Evolutionary conservation across 1,140 invertebrate genomes (phyloP).

Genomic region (Trichonephila inaurata): DNA sequence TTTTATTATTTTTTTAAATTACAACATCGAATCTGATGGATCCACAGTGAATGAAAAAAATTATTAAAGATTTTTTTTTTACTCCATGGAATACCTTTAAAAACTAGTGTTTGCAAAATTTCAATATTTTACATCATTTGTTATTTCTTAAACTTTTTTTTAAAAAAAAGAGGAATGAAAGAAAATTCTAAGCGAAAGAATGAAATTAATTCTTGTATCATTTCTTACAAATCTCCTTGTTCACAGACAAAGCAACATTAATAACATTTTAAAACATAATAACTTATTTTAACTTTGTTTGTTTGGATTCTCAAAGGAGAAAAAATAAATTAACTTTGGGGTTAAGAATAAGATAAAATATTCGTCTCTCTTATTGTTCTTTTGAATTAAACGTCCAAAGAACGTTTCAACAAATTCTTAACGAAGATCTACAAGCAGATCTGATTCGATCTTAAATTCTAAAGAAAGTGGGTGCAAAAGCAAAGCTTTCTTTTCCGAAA

Average conservation of each 20-base stretch:
- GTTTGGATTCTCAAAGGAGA: background rate
- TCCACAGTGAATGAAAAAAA: no score
- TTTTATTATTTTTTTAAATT: no score
- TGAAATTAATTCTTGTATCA: background rate
- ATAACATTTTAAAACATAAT: background rate
- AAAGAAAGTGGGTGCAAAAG: background rate
- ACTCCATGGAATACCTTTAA: no score
- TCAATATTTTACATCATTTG: no score
- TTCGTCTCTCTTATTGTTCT: background rate
- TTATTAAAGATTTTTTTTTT: no score
- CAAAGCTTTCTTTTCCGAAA: background rate
- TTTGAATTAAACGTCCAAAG: conserved; percentile 9
- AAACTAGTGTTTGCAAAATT: no score
- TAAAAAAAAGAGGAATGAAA: no score
- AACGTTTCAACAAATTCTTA: background rate
- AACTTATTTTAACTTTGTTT: background rate
- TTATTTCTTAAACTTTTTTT: no score
- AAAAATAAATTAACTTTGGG: conserved; percentile 4
- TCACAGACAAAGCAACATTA: background rate
- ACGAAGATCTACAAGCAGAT: background rate
- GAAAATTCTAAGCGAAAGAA: no score
- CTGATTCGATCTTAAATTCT: background rate
- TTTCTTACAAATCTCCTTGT: background rate
- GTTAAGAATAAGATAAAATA: background rate
- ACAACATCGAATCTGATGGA: no score